These are phyloP conservation scores for Eulemur rubriventer DNA, from an alignment of 2,797 vertebrate species.

Conservation along the genomic window DNA sequence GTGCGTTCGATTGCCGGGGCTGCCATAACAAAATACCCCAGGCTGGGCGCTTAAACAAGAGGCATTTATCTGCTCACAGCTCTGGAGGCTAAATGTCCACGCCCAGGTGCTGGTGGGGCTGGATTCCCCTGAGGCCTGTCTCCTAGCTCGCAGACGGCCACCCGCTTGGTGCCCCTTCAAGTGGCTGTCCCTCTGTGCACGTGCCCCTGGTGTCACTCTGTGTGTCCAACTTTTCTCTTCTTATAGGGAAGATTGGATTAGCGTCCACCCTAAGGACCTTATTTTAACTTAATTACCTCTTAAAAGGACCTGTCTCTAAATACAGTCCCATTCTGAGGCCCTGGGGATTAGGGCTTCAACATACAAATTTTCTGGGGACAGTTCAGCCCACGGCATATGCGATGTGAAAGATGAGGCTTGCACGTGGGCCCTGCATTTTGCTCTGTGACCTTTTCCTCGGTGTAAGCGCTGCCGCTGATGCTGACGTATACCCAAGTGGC, in stretches of 20 bases:
- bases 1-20: background rate
- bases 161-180: background rate
- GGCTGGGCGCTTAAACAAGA: background rate
- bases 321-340: background rate
- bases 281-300: background rate
- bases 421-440: fast-evolving
- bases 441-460: background rate
- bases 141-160: too few species aligned
- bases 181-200: background rate
- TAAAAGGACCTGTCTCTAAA: background rate
- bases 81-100: background rate
- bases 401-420: too few species aligned
- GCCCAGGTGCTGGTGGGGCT: fast-evolving
- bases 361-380: background rate
- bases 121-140: background rate
- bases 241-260: background rate
- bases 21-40: background rate
- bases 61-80: background rate
- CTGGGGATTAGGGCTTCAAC: background rate
- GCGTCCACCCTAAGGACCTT: fast-evolving
- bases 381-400: fast-evolving
- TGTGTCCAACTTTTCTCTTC: background rate
- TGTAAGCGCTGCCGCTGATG: background rate
- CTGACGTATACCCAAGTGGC: fast-evolving
- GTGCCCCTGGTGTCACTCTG: too few species aligned